phyloP scores from a whole-genome alignment of 2,113 vertebrate genomes.

The Leucoraja erinaceus region DNA sequence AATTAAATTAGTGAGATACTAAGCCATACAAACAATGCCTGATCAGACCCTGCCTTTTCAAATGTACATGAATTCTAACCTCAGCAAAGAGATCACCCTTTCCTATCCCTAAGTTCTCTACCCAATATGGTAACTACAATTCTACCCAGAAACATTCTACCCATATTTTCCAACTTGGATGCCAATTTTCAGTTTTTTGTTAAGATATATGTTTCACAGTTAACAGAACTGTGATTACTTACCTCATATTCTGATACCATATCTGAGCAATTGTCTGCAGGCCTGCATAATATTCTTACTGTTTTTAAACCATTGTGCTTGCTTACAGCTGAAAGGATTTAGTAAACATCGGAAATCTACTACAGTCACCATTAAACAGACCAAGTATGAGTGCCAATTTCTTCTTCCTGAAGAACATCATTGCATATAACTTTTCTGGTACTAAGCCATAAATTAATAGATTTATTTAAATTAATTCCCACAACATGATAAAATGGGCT shows the following conservation, averaged over 20 bases:
- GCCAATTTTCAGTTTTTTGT: not conserved
- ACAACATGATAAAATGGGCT: not conserved
- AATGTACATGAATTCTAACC: not conserved
- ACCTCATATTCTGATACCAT: not conserved
- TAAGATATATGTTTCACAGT: not conserved
- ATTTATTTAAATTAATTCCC: not conserved
- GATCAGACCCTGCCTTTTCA: no score
- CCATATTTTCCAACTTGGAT: no score
- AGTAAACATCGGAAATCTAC: not conserved
- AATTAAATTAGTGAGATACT: no score
- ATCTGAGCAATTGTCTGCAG: not conserved
- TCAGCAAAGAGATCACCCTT: no score
- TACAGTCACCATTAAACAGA: not conserved
- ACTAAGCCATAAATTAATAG: not conserved
- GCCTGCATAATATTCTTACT: not conserved
- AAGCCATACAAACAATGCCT: no score
- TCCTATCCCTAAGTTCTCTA: no score
- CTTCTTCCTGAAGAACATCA: not conserved
- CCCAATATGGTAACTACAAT: no score
- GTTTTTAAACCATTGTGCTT: not conserved
- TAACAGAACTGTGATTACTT: not conserved
- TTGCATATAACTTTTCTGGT: not conserved
- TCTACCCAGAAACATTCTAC: no score
- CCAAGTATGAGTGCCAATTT: not conserved
- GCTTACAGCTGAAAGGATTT: not conserved